These are phyloP conservation scores for Sinocyclocheilus rhinocerous DNA, from an alignment of 2,113 vertebrate species.

Conservation along the genomic window DNA sequence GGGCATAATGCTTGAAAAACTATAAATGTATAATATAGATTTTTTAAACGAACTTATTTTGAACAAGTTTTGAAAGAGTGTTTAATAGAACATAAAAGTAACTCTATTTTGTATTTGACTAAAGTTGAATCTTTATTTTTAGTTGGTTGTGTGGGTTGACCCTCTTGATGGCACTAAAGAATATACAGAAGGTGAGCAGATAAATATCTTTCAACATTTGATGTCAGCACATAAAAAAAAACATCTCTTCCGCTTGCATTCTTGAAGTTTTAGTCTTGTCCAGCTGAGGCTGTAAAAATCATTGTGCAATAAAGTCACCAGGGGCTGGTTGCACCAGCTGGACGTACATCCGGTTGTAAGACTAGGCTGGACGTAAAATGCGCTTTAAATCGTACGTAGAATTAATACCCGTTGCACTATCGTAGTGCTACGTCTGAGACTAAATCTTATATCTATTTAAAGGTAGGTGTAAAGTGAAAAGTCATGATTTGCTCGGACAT, in stretches of 20 bases:
- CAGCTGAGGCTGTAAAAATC: background rate
- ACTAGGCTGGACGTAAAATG: too few relatives aligned
- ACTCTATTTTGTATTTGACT: background rate
- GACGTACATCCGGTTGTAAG: too few relatives aligned
- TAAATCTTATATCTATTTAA: too few relatives aligned
- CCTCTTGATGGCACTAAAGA: slow-evolving; percentile 98
- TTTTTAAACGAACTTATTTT: too few relatives aligned
- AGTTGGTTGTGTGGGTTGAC: slow-evolving; percentile 97
- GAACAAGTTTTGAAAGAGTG: background rate
- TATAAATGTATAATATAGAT: too few relatives aligned
- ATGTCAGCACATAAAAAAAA: too few relatives aligned
- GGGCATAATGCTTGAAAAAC: background rate
- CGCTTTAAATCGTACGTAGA: too few relatives aligned
- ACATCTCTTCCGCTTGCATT: background rate
- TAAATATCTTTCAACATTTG: background rate
- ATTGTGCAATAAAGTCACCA: background rate
- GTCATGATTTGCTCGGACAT: too few relatives aligned
- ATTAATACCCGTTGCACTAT: too few relatives aligned
- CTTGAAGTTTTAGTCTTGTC: background rate
- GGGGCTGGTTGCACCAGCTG: too few relatives aligned
- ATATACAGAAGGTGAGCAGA: slow-evolving; percentile 91
- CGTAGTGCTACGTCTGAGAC: too few relatives aligned
- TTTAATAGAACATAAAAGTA: background rate
- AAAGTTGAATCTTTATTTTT: slow-evolving; percentile 4
- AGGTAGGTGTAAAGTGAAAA: too few relatives aligned